Evolutionary conservation across 2,797 vertebrate species (phyloP), one percentile per base, ranked within the genome.

Genomic region (Australoheros facetus): DNA sequence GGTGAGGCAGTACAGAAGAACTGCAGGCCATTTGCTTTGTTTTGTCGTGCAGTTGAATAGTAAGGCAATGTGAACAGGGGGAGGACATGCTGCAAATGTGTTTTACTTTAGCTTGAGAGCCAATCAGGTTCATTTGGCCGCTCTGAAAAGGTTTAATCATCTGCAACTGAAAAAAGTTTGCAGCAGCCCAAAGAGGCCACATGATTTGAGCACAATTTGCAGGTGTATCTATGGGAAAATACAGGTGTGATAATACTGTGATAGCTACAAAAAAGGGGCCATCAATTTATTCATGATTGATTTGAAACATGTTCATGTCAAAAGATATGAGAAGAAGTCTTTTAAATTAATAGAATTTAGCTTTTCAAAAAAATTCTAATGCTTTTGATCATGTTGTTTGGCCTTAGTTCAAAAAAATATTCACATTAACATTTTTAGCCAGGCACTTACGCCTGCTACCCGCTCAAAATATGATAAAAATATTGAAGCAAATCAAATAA

Each of bases 1-100:
- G n/a, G 59, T 64, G 58, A 53, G 4, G 45, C 39, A 58, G 58
- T 77, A 42, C 75, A 80, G 54, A 59, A 71, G 34, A 74, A 53
- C 8, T 64, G 30, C 1, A 54, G 30, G 28, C 34, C 21, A 42
- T 21, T 60, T 48, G 21, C 32, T 79, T 12, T 26, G 48, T 59
- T 57, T 62, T 39, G 16, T 51, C 23, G 60, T 30, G 42, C 5
- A 30, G 77, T 19, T 56, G 30, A 66, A 66, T 16, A 4, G 12
- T 23, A 26, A 21, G 21, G 60, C 59, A 42, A 62, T 3, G 7
- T 56, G 59, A 23, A 53, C 4, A 34, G 0, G 21, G 26, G 7
- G 53, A 56, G 34, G 26, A 28, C 62, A 51, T 30, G 48, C 0
- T 2, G 26, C 0, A 69, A 30, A 48, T 45, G 26, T 45, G 23